Base-by-base conservation (phyloP, 2,888 invertebrate species). In the Chironomus riparius region DNA sequence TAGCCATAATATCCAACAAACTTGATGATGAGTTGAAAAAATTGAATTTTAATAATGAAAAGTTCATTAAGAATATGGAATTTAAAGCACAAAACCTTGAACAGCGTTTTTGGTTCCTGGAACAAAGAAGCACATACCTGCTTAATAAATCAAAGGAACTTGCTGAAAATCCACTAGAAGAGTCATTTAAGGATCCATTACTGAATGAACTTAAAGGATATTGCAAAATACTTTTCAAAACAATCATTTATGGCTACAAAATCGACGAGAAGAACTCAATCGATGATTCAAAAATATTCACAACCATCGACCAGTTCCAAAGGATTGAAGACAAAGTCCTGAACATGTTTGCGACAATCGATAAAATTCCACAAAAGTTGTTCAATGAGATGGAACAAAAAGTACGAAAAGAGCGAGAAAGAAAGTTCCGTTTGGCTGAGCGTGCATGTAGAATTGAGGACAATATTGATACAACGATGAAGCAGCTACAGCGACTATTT, bases 401-500 rank as follows among this genome's bases (percentile, higher is more conserved):
- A 6, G 70, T 82, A n/a, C 81, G 84, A 2, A 79, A 79, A 13
- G 73, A 77, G 0, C 79, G 81, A 0, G 79, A 78, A 1, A 81
- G 81, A 48, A 73, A 78, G 2, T 79, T 80, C 15, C 81, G 80
- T 71, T 77, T 80, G 10, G 82, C 84, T 0, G 76, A 78, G 1
- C 80, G 82, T 65, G 83, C 84, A 2, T 81, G 80, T 22, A 80
- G 80, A 4, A 77, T 82, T 0, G 84, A 83, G 65, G 79, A 80
- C 1, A 82, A 83, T 28, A 82, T 84, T 12, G 80, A 81, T 1
- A 79, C 78, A 28, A 82, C 82, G 77, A 81, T 83, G 81, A 79
- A 80, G 15, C 81, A 81, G 70, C 81, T 84, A 0, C 79, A 80
- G 1, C 79, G 80, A n/a, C 83, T 83, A 76, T 78, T 84, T 2